Conservation (phyloP, 2,888 invertebrate species). For the Euclidia mi region DNA sequence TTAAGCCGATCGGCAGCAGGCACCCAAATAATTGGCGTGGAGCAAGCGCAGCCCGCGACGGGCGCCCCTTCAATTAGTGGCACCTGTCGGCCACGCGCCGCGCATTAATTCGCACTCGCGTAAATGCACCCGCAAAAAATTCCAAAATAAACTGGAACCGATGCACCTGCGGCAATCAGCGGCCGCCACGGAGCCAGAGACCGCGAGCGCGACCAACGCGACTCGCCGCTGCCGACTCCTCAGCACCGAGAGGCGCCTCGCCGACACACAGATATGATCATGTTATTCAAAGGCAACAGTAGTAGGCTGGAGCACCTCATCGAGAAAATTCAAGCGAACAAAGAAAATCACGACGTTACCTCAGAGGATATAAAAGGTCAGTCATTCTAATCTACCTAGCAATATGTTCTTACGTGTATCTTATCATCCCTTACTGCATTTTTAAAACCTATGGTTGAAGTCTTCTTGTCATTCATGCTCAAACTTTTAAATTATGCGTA, state of each 20-base stretch:
- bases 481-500: too few relatives aligned
- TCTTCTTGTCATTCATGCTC: too few relatives aligned
- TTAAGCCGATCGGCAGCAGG: conserved; percentile 74
- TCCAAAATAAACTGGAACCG: conserved; percentile 84
- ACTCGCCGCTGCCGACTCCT: conserved; percentile 33
- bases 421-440: too few relatives aligned
- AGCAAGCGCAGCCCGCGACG: conserved; percentile 77
- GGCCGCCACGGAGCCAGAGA: conserved; percentile 48
- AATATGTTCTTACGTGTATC: too few relatives aligned
- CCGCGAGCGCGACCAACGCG: conserved; percentile 52
- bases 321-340: conserved; percentile 96
- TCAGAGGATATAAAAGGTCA: conserved; percentile 88
- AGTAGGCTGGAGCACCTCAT: conserved; percentile 95
- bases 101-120: conserved; percentile 85
- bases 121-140: conserved; percentile 82
- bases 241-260: conserved; percentile 32
- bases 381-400: conserved; percentile 27
- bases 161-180: conserved; percentile 85
- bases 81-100: conserved; percentile 86
- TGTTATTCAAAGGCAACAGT: conserved; percentile 97
- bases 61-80: conserved; percentile 83
- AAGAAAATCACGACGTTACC: conserved; percentile 92
- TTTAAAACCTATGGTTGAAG: too few relatives aligned
- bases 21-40: conserved; percentile 88
- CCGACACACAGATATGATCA: conserved; percentile 85